phyloP scores from a whole-genome alignment of 23 tunicate species.

The Diplosoma virens region DNA sequence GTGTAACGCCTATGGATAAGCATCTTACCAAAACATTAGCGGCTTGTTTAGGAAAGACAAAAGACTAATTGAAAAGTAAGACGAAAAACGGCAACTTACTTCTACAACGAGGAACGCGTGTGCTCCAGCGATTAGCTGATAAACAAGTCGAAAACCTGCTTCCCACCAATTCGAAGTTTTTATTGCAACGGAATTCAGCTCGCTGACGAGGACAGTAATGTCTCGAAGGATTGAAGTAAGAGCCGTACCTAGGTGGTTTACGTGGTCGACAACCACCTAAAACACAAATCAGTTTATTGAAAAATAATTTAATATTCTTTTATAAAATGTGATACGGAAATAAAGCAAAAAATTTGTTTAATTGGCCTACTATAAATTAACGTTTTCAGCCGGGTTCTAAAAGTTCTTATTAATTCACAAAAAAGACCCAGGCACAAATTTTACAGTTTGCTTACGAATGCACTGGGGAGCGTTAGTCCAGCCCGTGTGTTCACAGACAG shows the following conservation, averaged over 20 bases:
- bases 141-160: constrained; percentile 6
- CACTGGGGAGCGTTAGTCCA: neutral
- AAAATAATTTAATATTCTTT: too few relatives aligned
- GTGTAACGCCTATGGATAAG: too few relatives aligned
- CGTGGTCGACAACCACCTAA: constrained; percentile 15
- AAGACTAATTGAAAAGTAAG: too few relatives aligned
- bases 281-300: neutral
- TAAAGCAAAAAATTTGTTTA: neutral
- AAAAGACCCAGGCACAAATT: too few relatives aligned
- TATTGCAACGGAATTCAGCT: constrained; percentile 9
- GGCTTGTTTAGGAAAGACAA: too few relatives aligned
- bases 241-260: constrained; percentile 24
- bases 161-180: neutral
- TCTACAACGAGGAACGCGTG: constrained; percentile 16
- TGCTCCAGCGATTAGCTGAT: neutral
- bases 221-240: neutral
- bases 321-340: too few relatives aligned
- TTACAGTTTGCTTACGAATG: constrained; percentile 21
- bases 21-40: too few relatives aligned
- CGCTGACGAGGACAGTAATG: constrained; percentile 14
- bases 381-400: too few relatives aligned
- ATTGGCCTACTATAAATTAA: neutral
- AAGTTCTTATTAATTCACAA: too few relatives aligned
- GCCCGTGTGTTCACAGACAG: constrained; percentile 5
- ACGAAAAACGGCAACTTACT: constrained; percentile 15